Evolutionary conservation across 2,888 invertebrate genomes (phyloP), one percentile per base, ranked within the genome.

Genomic region (Lamproptera curius): DNA sequence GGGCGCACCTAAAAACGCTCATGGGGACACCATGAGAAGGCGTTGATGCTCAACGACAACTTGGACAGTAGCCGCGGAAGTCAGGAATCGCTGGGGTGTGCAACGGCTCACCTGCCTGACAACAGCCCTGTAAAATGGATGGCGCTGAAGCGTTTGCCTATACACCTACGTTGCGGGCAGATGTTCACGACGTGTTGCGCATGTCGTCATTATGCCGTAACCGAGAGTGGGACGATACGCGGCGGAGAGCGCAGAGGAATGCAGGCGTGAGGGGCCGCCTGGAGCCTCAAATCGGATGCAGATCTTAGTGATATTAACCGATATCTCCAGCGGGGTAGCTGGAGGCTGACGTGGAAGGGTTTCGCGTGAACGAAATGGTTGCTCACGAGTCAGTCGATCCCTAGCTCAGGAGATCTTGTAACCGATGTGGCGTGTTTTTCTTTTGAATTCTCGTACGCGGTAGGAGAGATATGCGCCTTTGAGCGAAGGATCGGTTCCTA

Each of bases 51-150:
- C 72, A 76, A 76, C 84, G 89, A 90, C 91, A 91, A 44, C 90
- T n/a, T 91, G 90, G 91, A 90, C 90, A 90, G 91, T 91, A 91
- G 90, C 90, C 91, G 91, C 91, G 91, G 91, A 92, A 92, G 92
- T 92, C 89, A 91, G 89, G 89, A 89, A 84, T 91, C 90, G 90
- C 89, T 88, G 77, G 76, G 89, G 78, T 83, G 75, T 73, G 70
- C 57, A 72, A 89, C 81, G 74, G 89, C 90, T 90, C 89, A 89
- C 90, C 90, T 89, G 89, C 87, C 87, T 85, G 89, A 89, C 83
- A 83, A 89, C 87, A 83, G 89, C 89, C 89, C 89, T 89, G 90
- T 89, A 90, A 91, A 90, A 90, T 90, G 89, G 89, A 90, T 88
- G 89, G 89, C 89, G 89, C 90, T 88, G 67, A 74, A 89, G 89